Conservation (phyloP, 2,113 vertebrate genomes). For the Myotis brandtii region DNA sequence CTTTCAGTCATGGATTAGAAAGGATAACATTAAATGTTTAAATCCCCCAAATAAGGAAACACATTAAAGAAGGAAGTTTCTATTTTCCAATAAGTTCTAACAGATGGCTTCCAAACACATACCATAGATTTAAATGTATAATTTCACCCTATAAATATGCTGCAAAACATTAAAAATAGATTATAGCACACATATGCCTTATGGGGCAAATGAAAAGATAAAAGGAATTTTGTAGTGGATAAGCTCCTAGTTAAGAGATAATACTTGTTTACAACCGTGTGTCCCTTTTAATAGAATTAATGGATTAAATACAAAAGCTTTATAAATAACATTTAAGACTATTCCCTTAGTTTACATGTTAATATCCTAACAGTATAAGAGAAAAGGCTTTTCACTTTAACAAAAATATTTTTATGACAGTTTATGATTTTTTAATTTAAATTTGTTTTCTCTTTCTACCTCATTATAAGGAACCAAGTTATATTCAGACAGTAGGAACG, state of each 20-base stretch:
- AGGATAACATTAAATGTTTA: slow-evolving; percentile 22
- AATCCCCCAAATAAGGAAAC: slow-evolving; percentile 66
- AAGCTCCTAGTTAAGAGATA: slow-evolving; percentile 46
- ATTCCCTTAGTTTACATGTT: slow-evolving; percentile 32
- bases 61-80: slow-evolving; percentile 68
- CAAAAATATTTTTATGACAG: slow-evolving; percentile 35
- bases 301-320: slow-evolving; percentile 29
- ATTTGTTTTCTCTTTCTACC: slow-evolving; percentile 12
- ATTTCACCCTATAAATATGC: slow-evolving; percentile 65
- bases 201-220: slow-evolving; percentile 65
- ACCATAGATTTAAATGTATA: slow-evolving; percentile 66
- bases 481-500: slow-evolving; percentile 14
- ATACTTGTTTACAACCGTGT: slow-evolving; percentile 46
- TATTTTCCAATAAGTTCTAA: slow-evolving; percentile 78
- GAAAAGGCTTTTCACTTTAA: slow-evolving; percentile 6
- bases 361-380: slow-evolving; percentile 5
- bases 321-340: slow-evolving; percentile 21
- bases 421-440: neutral
- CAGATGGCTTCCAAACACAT: slow-evolving; percentile 79
- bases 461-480: slow-evolving; percentile 20
- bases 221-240: slow-evolving; percentile 57
- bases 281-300: slow-evolving; percentile 63
- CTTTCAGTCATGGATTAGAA: slow-evolving; percentile 6
- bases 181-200: slow-evolving; percentile 23
- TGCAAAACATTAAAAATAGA: slow-evolving; percentile 71